Evolutionary conservation across 2,797 vertebrate species (phyloP), one percentile per base, ranked within the genome.

Genomic region (Antennarius maculatus): DNA sequence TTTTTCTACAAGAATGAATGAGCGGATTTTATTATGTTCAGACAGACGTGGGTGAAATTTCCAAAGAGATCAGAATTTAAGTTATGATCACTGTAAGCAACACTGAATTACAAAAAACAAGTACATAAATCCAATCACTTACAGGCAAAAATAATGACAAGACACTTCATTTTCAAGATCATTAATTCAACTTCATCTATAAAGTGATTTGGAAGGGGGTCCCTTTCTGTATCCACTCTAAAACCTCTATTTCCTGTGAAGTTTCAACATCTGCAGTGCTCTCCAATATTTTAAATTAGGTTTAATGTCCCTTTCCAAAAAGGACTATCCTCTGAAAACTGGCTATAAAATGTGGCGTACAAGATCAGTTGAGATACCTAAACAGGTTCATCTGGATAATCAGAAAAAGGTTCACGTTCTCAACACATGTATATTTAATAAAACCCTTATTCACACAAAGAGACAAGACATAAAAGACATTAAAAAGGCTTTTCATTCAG

Each of bases 211-310:
- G 6, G 7, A 31, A 55, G 16, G 17, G 17, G 7, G 37, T 88
- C 86, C 87, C 88, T 91, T 90, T 82, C 29, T 82, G 49, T 58
- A 82, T 86, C 81, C 79, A 46, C 56, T 6, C 42, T 37, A 14
- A 47, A 71, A 49, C 12, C 17, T 55, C 50, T 15, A 3, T 61
- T 57, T 61, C 18, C 29, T 49, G 17, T 23, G 49, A 17, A 54
- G 12, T 34, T 61, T 58, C 58, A 34, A 46, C 28, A 57, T 52
- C 23, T 48, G 48, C 9, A 85, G 79, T 88, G 70, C 76, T 85
- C 71, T 67, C 61, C 45, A 65, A 74, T 55, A 60, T 23, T 42
- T 54, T 4, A 49, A 23, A 54, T 60, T 71, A 16, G 5, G 48
- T 31, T 64, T 28, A 52, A 47, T 47, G 52, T 58, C 61, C 68